Conservation (phyloP, 2,113 vertebrate species). For the Neoarius graeffei region DNA sequence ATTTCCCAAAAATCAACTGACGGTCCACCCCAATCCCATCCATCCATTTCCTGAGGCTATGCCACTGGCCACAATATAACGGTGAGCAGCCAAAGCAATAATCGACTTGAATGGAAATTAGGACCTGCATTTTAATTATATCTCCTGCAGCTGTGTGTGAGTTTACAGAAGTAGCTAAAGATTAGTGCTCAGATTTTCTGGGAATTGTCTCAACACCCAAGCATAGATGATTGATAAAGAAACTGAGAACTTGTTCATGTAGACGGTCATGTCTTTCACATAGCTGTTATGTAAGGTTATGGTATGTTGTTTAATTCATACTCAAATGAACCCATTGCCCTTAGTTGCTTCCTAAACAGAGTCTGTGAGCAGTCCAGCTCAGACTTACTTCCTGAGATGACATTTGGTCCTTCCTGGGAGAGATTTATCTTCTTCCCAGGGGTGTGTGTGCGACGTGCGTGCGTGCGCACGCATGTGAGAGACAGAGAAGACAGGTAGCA, state of each 20-base stretch:
- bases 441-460: conserved; percentile 62
- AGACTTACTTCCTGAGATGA: conserved; percentile 73
- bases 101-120: conserved; percentile 75
- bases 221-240: neutral
- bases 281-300: conserved; percentile 6
- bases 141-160: conserved; percentile 66
- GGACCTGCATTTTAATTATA: conserved; percentile 75
- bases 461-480: neutral
- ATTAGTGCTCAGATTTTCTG: conserved; percentile 65
- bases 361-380: conserved; percentile 68
- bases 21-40: conserved; percentile 69
- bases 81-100: conserved; percentile 63
- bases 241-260: neutral
- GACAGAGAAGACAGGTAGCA: conserved; percentile 67
- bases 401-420: conserved; percentile 72
- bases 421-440: conserved; percentile 63
- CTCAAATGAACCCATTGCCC: conserved; percentile 70
- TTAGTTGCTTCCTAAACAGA: conserved; percentile 66
- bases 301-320: conserved; percentile 54
- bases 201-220: conserved; percentile 26
- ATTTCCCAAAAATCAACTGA: conserved; percentile 74
- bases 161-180: conserved; percentile 64
- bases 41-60: conserved; percentile 72
- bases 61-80: conserved; percentile 68
- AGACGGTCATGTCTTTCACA: neutral